A percentile compares a stretch with the other conserved stretches of the same genome.
phyloP scores from a whole-genome alignment of 1,140 invertebrate genomes.

The Pseudomyrmex concolor region DNA sequence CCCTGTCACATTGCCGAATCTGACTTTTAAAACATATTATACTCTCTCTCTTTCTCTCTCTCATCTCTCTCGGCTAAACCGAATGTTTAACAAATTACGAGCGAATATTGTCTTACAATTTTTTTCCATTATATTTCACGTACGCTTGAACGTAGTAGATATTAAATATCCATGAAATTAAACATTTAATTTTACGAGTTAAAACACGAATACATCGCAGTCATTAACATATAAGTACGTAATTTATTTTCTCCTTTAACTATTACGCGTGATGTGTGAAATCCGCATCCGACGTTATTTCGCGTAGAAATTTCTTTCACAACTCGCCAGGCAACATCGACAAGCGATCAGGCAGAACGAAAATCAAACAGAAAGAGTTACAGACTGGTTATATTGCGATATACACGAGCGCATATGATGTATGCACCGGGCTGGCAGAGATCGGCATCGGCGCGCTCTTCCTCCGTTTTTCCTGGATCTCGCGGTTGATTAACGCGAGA shows the following conservation, averaged over 20 bases:
- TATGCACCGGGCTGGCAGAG: conserved; percentile 28
- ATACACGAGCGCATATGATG: conserved; percentile 12
- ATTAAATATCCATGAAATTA: background rate
- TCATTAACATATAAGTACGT: background rate
- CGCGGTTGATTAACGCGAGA: conserved; percentile 70
- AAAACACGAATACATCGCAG: background rate
- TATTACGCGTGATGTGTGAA: background rate
- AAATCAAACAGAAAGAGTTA: background rate
- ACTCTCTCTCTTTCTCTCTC: background rate
- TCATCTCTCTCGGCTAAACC: background rate
- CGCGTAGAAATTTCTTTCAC: background rate
- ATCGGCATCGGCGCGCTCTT: conserved; percentile 59
- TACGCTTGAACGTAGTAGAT: background rate
- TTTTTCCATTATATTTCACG: background rate
- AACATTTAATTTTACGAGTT: background rate
- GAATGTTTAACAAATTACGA: background rate
- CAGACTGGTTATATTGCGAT: conserved; percentile 7
- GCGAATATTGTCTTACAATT: background rate
- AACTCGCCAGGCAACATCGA: background rate
- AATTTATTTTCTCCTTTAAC: background rate
- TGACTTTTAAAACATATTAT: conserved; percentile 17
- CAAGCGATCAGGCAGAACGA: background rate
- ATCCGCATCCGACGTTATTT: background rate
- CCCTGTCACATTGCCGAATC: background rate
- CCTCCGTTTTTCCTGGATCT: conserved; percentile 10